These are phyloP conservation scores for Sebastes jordani DNA, from an alignment of 2,797 vertebrate genomes.

Conservation along the genomic window DNA sequence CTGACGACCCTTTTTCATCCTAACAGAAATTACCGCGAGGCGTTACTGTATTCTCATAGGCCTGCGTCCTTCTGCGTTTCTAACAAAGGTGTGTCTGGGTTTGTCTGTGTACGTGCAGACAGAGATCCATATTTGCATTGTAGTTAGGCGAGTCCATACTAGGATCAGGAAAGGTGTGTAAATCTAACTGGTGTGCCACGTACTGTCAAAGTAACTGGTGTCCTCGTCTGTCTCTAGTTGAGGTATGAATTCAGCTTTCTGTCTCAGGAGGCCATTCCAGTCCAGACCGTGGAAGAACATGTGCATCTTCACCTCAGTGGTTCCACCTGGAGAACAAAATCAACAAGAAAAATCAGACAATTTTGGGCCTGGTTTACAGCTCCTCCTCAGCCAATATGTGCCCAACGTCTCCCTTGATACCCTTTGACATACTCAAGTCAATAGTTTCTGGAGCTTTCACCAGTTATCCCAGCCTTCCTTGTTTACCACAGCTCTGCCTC, in stretches of 20 bases:
- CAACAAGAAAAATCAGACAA: not conserved
- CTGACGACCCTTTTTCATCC: not conserved
- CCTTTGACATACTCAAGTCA: not conserved
- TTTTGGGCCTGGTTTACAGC: not conserved
- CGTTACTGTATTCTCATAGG: not conserved
- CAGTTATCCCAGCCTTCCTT: not conserved
- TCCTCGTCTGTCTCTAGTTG: conserved; percentile 93
- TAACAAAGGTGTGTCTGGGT: not conserved
- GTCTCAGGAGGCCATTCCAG: conserved; percentile 91
- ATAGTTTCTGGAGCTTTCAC: not conserved
- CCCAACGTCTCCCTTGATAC: not conserved
- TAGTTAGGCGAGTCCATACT: not conserved
- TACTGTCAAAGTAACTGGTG: conserved; percentile 96
- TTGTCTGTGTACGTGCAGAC: not conserved
- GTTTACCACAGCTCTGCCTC: not conserved
- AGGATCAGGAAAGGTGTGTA: not conserved
- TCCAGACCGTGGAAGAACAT: conserved; percentile 89
- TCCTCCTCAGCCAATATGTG: not conserved
- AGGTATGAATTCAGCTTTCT: conserved; percentile 94
- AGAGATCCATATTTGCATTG: not conserved
- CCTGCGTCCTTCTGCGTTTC: not conserved
- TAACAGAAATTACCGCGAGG: not conserved
- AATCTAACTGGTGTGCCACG: conserved; percentile 36
- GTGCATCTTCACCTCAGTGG: conserved; percentile 90
- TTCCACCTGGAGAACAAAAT: conserved; percentile 81